A percentile compares a stretch with the other conserved stretches of the same genome.
Evolutionary conservation across 2,888 invertebrate genomes (phyloP).

Genomic region (Orchesellides sinensis): DNA sequence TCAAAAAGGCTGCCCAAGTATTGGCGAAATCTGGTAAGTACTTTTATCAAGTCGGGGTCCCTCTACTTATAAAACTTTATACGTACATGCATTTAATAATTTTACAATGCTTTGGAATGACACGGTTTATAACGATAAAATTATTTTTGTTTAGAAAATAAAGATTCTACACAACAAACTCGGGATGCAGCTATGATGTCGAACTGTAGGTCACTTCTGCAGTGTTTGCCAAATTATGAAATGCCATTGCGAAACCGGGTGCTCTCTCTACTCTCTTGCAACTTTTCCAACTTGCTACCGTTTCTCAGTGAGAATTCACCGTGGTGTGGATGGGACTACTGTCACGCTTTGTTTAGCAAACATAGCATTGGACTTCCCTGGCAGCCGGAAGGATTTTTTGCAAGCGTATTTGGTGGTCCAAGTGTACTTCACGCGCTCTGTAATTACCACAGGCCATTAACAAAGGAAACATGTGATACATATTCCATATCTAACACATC

Average conservation of each 20-base stretch:
- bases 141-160: too few species aligned
- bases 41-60: too few species aligned
- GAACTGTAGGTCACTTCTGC: conserved; percentile 45
- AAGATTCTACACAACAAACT: conserved; percentile 17
- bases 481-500: conserved; percentile 33
- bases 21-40: conserved; percentile 80
- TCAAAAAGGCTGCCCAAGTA: conserved; percentile 93
- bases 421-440: conserved; percentile 70
- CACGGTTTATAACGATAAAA: not conserved
- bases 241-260: conserved; percentile 42
- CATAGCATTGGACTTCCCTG: conserved; percentile 72
- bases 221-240: conserved; percentile 63
- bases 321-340: conserved; percentile 73
- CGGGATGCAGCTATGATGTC: conserved; percentile 5
- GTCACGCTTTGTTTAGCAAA: conserved; percentile 62
- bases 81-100: not conserved
- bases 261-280: conserved; percentile 58
- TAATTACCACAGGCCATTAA: conserved; percentile 69
- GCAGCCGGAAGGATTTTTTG: conserved; percentile 73
- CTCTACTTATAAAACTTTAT: not conserved
- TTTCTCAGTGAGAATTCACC: conserved; percentile 61
- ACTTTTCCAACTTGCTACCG: conserved; percentile 64
- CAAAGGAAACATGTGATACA: conserved; percentile 58
- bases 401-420: conserved; percentile 73
- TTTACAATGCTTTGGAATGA: too few species aligned